Percentiles rank a stretch among this genome's conserved stretches.
Evolutionary conservation across 2,797 vertebrate genomes (phyloP).

Genomic region (Helicolenus hilgendorfi): DNA sequence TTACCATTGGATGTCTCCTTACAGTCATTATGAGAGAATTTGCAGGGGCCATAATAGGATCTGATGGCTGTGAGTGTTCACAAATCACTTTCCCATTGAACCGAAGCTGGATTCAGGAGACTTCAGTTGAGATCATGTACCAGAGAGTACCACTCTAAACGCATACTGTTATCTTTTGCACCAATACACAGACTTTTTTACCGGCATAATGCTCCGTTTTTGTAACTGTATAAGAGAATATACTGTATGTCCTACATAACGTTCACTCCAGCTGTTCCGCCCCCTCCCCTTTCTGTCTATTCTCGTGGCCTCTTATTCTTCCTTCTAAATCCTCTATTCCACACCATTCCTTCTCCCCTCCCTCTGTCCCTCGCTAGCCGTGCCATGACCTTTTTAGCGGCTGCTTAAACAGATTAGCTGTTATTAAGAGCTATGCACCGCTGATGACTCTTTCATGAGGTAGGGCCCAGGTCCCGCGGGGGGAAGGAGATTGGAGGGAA

Average conservation of each 20-base stretch:
- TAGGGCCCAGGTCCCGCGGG: constrained; percentile 60
- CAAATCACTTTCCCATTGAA: constrained; percentile 88
- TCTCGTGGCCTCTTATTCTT: constrained; percentile 34
- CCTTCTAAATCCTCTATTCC: constrained; percentile 71
- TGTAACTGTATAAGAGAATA: constrained; percentile 37
- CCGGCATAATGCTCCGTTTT: background rate
- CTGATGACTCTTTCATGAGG: constrained; percentile 89
- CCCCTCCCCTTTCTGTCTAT: constrained; percentile 16
- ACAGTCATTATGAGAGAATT: constrained; percentile 86
- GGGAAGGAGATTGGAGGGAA: constrained; percentile 49
- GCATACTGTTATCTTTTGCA: constrained; percentile 11
- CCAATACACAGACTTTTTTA: background rate
- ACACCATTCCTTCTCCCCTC: constrained; percentile 57
- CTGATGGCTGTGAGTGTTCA: constrained; percentile 86
- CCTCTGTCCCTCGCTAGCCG: constrained; percentile 63
- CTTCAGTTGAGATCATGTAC: constrained; percentile 59
- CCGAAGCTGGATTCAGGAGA: constrained; percentile 67
- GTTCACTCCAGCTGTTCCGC: background rate
- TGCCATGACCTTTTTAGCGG: constrained; percentile 88
- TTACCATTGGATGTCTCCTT: constrained; percentile 83
- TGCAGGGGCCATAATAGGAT: constrained; percentile 83
- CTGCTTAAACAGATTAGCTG: constrained; percentile 90
- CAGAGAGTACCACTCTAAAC: constrained; percentile 34
- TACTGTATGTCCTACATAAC: background rate
- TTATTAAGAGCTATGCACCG: constrained; percentile 86